Evolutionary conservation across 2,797 vertebrate species (phyloP), one percentile per base, ranked within the genome.

Genomic region (Thripadectes ignobilis): DNA sequence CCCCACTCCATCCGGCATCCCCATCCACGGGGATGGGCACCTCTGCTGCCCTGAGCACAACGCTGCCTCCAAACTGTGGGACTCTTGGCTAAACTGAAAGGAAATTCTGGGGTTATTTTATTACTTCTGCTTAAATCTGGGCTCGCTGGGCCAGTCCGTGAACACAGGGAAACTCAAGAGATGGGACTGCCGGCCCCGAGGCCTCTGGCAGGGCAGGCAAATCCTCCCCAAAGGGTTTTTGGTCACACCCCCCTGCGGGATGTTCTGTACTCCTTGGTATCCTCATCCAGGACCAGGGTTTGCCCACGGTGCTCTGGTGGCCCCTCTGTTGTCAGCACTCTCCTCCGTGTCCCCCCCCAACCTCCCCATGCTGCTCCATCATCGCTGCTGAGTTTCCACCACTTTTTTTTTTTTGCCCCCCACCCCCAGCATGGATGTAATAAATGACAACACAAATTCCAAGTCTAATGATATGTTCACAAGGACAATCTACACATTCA

Each of bases 41-140:
- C 95, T 88, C 95, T 88, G 84, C 97, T 95, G 88, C 94, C 96
- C 97, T 98, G 98, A 98, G 99, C 99, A 98, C 98, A 98, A 97
- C 85, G 96, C 97, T 77, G 85, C 77, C 88, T 59, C 14, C 6
- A 26, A 73, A 23, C 71, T 2, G 52, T 17, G 2, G 34, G 12
- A 49, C 96, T 94, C 91, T 71, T 45, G 89, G 95, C 90, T 94
- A 55, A 85, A 88, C 48, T 7, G 68, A 93, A 96, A 96, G 89
- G 92, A 62, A 87, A 78, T 71, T 71, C 26, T 1, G 51, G 76
- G 41, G 26, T 84, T 62, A 36, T 88, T 85, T 66, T 39, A 54
- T 39, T 17, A 14, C 27, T 65, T 39, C 34, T 58, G 36, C 49
- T 18, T 7, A 36, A 20, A 38, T 45, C 30, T 63, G 83, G 36